These are phyloP conservation scores for Lysandra bellargus DNA, from an alignment of 2,888 invertebrate genomes.

Conservation along the genomic window DNA sequence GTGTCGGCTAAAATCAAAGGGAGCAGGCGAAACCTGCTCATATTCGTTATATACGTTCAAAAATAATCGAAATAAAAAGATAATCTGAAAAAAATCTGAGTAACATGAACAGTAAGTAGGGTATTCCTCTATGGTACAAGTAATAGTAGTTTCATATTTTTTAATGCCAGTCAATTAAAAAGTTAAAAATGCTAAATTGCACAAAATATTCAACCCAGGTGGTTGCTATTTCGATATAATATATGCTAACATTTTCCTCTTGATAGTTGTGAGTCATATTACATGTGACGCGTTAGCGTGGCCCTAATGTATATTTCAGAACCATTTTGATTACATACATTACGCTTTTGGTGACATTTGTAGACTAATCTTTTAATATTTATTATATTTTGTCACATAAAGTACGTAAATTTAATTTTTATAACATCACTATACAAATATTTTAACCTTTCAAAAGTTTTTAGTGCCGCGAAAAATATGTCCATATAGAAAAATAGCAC, in stretches of 20 bases:
- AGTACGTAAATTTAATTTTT: neutral
- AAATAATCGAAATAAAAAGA: no score
- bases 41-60: no score
- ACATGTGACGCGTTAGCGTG: neutral
- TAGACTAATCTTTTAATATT: neutral
- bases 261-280: conserved; percentile 11
- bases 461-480: neutral
- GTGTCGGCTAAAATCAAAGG: no score
- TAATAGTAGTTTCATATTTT: no score
- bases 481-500: no score
- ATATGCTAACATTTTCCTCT: neutral
- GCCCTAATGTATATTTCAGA: neutral
- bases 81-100: no score
- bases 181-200: neutral
- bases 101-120: no score
- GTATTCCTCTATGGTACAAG: no score
- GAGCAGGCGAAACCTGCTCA: no score
- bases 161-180: no score
- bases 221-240: neutral
- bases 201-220: neutral
- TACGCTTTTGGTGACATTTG: neutral
- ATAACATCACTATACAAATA: neutral
- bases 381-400: neutral
- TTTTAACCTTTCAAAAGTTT: neutral
- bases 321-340: neutral